Conservation (phyloP, 2,888 invertebrate species). For the Encarsia formosa region DNA sequence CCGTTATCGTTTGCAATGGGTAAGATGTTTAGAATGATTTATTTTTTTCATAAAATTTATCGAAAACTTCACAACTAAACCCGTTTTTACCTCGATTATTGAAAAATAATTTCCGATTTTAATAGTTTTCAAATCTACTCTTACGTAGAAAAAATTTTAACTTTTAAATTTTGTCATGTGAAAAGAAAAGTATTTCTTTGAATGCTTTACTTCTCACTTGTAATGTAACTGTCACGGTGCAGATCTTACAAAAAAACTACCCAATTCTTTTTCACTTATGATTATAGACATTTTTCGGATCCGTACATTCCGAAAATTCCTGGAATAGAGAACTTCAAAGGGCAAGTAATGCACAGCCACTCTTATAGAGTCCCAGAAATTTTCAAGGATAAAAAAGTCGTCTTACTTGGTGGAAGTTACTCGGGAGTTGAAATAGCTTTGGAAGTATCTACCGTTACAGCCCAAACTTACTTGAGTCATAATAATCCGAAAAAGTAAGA, state of each 20-base stretch:
- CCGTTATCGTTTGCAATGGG: slow-evolving; percentile 67
- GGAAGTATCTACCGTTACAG: slow-evolving; percentile 57
- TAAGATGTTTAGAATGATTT: too few relatives aligned
- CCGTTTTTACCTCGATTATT: too few relatives aligned
- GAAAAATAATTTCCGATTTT: too few relatives aligned
- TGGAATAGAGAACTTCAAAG: slow-evolving; percentile 55
- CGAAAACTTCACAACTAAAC: too few relatives aligned
- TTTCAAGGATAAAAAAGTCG: slow-evolving; percentile 59
- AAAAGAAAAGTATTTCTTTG: too few relatives aligned
- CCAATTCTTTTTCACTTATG: neutral
- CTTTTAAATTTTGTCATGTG: too few relatives aligned
- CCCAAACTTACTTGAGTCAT: slow-evolving; percentile 57
- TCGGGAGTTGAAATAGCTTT: slow-evolving; percentile 71
- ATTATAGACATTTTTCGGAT: neutral
- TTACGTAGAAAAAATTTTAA: neutral
- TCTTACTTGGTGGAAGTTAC: slow-evolving; percentile 68
- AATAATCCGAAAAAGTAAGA: slow-evolving; percentile 51
- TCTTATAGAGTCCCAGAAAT: slow-evolving; percentile 64
- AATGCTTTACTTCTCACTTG: too few relatives aligned
- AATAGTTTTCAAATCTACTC: too few relatives aligned
- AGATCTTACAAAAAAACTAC: too few relatives aligned
- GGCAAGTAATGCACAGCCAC: slow-evolving; percentile 68
- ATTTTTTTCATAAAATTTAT: too few relatives aligned
- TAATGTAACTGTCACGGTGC: too few relatives aligned
- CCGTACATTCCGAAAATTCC: slow-evolving; percentile 54